Conservation (phyloP, 2,113 vertebrate species). For the Riparia riparia region DNA sequence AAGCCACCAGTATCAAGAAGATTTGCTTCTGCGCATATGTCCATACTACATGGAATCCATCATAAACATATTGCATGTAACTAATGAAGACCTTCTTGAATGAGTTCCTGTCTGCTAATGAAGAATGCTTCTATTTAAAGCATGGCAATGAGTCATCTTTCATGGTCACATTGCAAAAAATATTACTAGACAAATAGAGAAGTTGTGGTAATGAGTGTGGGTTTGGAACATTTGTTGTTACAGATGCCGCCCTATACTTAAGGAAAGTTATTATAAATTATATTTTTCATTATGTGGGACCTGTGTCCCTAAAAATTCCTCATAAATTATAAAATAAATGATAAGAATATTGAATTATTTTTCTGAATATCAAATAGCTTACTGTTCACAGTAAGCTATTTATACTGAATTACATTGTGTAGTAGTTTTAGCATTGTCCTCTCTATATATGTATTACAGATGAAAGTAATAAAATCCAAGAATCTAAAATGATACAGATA, state of each 20-base stretch:
- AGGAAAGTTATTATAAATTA: constrained; percentile 33
- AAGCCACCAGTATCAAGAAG: constrained; percentile 24
- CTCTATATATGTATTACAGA: neutral
- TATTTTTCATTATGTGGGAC: constrained; percentile 4
- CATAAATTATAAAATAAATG: constrained; percentile 44
- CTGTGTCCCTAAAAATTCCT: neutral
- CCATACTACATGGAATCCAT: neutral
- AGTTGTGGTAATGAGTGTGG: neutral
- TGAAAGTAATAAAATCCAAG: neutral
- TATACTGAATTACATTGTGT: neutral
- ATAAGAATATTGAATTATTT: neutral
- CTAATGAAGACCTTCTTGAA: constrained; percentile 8
- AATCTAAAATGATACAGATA: neutral
- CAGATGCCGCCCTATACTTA: neutral
- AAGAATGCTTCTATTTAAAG: constrained; percentile 36
- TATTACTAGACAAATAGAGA: neutral
- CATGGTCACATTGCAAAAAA: neutral
- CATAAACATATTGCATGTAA: neutral
- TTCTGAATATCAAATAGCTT: constrained; percentile 33
- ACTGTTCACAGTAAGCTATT: constrained; percentile 10
- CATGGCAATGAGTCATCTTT: neutral
- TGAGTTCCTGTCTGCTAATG: neutral
- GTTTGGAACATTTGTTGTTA: constrained; percentile 2
- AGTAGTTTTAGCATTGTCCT: neutral
- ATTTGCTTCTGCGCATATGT: neutral